These are phyloP conservation scores for Alethe castanea DNA, from an alignment of 2,113 vertebrate species.

Conservation along the genomic window DNA sequence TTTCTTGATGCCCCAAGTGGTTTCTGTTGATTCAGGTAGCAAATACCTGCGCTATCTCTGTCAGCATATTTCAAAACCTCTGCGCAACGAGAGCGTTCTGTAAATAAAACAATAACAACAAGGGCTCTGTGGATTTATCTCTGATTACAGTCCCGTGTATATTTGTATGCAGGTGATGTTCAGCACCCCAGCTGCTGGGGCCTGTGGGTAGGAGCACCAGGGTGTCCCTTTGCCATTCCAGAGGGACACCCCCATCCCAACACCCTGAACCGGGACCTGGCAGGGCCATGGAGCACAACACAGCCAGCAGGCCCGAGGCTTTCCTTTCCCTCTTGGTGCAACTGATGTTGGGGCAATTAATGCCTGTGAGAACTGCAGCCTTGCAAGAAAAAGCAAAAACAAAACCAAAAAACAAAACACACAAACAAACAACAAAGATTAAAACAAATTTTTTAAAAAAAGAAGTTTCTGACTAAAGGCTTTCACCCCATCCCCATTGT, in stretches of 20 bases:
- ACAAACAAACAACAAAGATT: background rate
- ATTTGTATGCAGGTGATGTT: background rate
- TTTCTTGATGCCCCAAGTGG: background rate
- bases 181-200: background rate
- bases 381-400: background rate
- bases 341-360: background rate
- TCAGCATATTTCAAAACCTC: background rate
- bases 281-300: background rate
- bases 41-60: background rate
- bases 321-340: background rate
- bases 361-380: background rate
- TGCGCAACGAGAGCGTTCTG: background rate
- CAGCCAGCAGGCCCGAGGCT: accelerated
- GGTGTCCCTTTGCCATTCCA: accelerated
- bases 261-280: accelerated
- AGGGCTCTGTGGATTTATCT: background rate
- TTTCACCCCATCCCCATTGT: background rate
- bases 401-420: no score
- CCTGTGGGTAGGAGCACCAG: background rate
- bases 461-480: background rate
- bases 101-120: background rate
- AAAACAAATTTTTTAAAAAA: no score
- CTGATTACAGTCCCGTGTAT: background rate
- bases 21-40: background rate
- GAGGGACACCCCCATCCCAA: background rate